phyloP scores from a whole-genome alignment of 2,797 vertebrate genomes.

The Aldrovandia affinis region DNA sequence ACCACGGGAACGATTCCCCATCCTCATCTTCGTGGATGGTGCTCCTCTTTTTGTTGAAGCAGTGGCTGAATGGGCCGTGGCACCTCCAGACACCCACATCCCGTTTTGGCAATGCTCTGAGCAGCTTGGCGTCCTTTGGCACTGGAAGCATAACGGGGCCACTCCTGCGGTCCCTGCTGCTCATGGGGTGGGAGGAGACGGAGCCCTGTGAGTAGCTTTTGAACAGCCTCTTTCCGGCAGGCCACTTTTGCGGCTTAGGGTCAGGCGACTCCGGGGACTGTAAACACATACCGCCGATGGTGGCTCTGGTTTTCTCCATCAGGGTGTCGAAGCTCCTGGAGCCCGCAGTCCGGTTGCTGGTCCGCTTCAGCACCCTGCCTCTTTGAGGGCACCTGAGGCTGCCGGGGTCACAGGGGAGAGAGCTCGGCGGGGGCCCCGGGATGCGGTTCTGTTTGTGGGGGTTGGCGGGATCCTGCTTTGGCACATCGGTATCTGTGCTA shows the following conservation, averaged over 20 bases:
- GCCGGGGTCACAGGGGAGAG: conserved; percentile 73
- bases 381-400: conserved; percentile 75
- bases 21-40: conserved; percentile 83
- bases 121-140: conserved; percentile 83
- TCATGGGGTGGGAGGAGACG: conserved; percentile 73
- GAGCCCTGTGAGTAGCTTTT: conserved; percentile 93
- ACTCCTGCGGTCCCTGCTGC: conserved; percentile 73
- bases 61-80: conserved; percentile 91
- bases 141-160: conserved; percentile 70
- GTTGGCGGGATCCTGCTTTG: conserved; percentile 79
- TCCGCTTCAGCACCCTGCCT: conserved; percentile 80
- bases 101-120: conserved; percentile 81
- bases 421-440: conserved; percentile 69
- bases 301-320: conserved; percentile 78
- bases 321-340: conserved; percentile 78
- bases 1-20: conserved; percentile 59
- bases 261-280: conserved; percentile 66
- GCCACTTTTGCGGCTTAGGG: conserved; percentile 74
- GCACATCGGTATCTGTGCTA: conserved; percentile 83
- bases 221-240: conserved; percentile 85
- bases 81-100: conserved; percentile 88
- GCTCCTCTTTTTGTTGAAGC: conserved; percentile 84
- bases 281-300: conserved; percentile 72
- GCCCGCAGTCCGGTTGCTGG: conserved; percentile 74
- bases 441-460: conserved; percentile 83